A percentile compares a stretch with the other conserved stretches of the same genome.
phyloP scores from a whole-genome alignment of 2,797 vertebrate species.

The Leptatherina wallacei region DNA sequence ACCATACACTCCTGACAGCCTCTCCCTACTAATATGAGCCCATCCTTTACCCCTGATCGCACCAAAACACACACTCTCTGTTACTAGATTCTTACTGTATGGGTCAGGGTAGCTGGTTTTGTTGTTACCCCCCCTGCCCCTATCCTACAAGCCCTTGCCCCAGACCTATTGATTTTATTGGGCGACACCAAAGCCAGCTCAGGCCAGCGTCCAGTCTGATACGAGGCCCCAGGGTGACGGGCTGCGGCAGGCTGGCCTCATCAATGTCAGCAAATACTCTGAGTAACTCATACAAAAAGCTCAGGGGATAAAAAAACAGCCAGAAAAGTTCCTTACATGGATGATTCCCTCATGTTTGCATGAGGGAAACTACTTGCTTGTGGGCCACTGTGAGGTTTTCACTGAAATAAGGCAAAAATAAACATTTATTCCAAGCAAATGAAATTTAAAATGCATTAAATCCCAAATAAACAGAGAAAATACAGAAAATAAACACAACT shows the following conservation, averaged over 20 bases:
- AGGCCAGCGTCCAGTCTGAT: constrained; percentile 66
- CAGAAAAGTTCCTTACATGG: neutral
- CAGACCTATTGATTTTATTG: constrained; percentile 82
- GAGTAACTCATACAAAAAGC: constrained; percentile 45
- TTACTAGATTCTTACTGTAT: constrained; percentile 2
- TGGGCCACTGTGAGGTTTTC: neutral
- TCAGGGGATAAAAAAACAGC: neutral
- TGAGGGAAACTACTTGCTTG: neutral
- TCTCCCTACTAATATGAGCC: constrained; percentile 22
- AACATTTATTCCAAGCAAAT: neutral
- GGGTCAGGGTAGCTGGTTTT: neutral
- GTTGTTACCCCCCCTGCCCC: constrained; percentile 22
- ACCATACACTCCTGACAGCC: constrained; percentile 11
- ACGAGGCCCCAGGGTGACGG: constrained; percentile 56
- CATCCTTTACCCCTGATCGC: neutral
- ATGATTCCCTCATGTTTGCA: neutral
- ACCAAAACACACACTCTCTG: constrained; percentile 9
- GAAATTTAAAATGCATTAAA: neutral
- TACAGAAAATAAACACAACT: neutral
- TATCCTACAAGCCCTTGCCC: constrained; percentile 57
- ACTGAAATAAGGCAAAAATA: neutral
- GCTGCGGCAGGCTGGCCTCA: constrained; percentile 52
- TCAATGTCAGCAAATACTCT: constrained; percentile 56
- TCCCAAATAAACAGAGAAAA: neutral
- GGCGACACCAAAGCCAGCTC: constrained; percentile 68